Percentiles rank a stretch among this genome's conserved stretches.
phyloP scores from a whole-genome alignment of 2,888 invertebrate genomes.

The Marronus borbonicus region DNA sequence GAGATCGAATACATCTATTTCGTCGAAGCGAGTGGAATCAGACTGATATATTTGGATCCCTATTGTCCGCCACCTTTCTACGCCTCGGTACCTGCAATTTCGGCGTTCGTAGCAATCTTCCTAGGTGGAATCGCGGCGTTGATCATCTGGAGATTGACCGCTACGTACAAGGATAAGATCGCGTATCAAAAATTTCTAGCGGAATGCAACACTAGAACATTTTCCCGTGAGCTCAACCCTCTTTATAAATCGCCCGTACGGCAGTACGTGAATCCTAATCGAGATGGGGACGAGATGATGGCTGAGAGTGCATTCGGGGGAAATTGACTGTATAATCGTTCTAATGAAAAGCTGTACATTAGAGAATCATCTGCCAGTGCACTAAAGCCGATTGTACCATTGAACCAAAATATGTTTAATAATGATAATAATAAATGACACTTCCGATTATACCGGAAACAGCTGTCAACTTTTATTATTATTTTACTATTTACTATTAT shows the following conservation, averaged over 20 bases:
- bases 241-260: slow-evolving; percentile 70
- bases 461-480: too few relatives aligned
- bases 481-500: too few relatives aligned
- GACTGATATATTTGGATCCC: slow-evolving; percentile 53
- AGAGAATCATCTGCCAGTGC: too few relatives aligned
- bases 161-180: slow-evolving; percentile 51
- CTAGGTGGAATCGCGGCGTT: slow-evolving; percentile 58
- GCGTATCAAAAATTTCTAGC: slow-evolving; percentile 54
- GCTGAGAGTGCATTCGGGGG: too few relatives aligned
- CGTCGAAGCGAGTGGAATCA: slow-evolving; percentile 46
- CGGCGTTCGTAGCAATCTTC: slow-evolving; percentile 57
- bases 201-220: slow-evolving; percentile 27
- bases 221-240: slow-evolving; percentile 71
- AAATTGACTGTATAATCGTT: too few relatives aligned
- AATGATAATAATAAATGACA: too few relatives aligned
- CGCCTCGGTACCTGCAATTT: slow-evolving; percentile 57
- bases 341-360: too few relatives aligned
- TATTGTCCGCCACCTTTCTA: slow-evolving; percentile 59
- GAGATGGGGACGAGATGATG: not conserved
- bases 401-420: too few relatives aligned
- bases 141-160: slow-evolving; percentile 61
- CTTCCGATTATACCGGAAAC: too few relatives aligned
- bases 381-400: too few relatives aligned
- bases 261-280: slow-evolving; percentile 59
- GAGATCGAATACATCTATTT: slow-evolving; percentile 54